Percentiles rank a stretch among this genome's conserved stretches.
Conservation (phyloP, 2,888 invertebrate genomes). For the Plebejus anna region DNA sequence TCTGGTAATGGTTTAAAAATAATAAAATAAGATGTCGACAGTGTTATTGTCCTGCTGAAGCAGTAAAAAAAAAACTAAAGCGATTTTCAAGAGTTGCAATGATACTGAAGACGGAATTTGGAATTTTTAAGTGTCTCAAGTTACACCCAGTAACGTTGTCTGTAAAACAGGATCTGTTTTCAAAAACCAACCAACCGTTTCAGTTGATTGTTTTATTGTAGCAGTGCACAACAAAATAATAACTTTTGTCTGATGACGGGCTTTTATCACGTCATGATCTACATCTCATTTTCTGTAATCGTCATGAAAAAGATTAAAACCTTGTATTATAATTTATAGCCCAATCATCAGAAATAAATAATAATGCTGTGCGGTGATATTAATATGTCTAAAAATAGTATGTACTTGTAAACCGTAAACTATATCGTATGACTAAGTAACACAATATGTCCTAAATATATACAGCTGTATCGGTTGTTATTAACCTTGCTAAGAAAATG, state of each 20-base stretch:
- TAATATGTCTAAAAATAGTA: neutral
- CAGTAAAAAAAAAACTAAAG: neutral
- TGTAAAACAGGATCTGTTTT: neutral
- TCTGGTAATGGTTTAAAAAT: too few species aligned
- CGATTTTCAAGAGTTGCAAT: neutral
- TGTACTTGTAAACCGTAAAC: neutral
- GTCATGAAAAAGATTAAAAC: neutral
- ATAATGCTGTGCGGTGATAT: neutral
- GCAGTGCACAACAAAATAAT: neutral
- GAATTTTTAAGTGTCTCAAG: neutral
- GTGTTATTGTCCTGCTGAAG: neutral
- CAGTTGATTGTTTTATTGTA: neutral
- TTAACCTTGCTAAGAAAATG: constrained; percentile 27
- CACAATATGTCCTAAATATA: constrained; percentile 3
- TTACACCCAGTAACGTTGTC: neutral
- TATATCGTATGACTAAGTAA: constrained; percentile 7
- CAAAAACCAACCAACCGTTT: neutral
- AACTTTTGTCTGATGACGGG: neutral
- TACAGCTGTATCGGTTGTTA: constrained; percentile 14
- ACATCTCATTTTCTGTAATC: neutral
- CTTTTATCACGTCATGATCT: neutral
- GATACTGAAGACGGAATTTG: neutral
- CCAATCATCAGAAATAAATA: neutral
- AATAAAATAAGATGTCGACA: too few species aligned
- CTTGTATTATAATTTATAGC: neutral